Evolutionary conservation across 2,113 vertebrate species (phyloP).

Genomic region (Corythornis madagascariensis): DNA sequence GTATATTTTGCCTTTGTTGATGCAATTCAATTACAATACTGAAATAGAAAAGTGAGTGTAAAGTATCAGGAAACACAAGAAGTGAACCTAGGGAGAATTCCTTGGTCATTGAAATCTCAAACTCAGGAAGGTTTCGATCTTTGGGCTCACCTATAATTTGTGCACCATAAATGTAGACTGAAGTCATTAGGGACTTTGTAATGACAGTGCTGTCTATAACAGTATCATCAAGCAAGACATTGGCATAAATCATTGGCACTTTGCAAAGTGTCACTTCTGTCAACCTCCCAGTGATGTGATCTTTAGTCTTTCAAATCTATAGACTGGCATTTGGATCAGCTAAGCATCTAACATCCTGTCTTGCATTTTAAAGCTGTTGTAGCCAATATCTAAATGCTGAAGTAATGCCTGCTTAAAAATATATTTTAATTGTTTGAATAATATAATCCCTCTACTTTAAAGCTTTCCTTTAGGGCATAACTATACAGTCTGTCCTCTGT

Average conservation of each 20-base stretch:
- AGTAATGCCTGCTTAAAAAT: slow-evolving; percentile 82
- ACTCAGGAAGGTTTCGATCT: slow-evolving; percentile 82
- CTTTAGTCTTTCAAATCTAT: slow-evolving; percentile 99
- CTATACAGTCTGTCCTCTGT: slow-evolving; percentile 21
- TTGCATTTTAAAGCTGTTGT: slow-evolving; percentile 91
- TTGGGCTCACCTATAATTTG: slow-evolving; percentile 91
- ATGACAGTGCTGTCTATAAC: slow-evolving; percentile 99
- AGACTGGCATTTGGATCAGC: slow-evolving; percentile 99
- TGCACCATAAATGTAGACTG: slow-evolving; percentile 83
- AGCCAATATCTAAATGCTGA: slow-evolving; percentile 82
- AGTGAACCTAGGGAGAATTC: slow-evolving; percentile 70
- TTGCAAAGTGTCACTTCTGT: slow-evolving; percentile 93
- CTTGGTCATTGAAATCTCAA: slow-evolving; percentile 77
- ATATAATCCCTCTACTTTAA: slow-evolving; percentile 67
- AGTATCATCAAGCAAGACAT: slow-evolving; percentile 87
- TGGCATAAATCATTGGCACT: slow-evolving; percentile 97
- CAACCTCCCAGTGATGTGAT: slow-evolving; percentile 97
- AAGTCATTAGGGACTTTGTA: slow-evolving; percentile 84
- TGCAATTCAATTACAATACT: background rate
- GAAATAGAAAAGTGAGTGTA: background rate
- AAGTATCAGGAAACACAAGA: slow-evolving; percentile 17
- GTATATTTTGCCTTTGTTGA: background rate
- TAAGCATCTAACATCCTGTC: slow-evolving; percentile 79
- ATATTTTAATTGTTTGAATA: slow-evolving; percentile 82
- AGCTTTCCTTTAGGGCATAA: slow-evolving; percentile 59